These are phyloP conservation scores for Pseudococcus viburni DNA, from an alignment of 2,888 invertebrate genomes.

Conservation along the genomic window DNA sequence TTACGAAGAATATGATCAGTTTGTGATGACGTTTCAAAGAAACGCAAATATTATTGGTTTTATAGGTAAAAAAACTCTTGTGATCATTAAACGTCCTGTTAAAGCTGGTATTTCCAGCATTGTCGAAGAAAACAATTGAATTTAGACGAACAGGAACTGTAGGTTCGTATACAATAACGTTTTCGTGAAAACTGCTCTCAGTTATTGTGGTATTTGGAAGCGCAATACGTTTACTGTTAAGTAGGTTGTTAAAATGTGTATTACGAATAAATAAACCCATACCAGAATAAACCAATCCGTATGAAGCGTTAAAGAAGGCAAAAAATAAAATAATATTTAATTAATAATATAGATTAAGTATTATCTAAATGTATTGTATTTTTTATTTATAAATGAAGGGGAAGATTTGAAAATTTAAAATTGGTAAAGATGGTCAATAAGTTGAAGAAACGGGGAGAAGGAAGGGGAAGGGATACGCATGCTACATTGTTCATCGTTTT, in stretches of 20 bases:
- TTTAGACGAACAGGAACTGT: conserved; percentile 8
- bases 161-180: conserved; percentile 24
- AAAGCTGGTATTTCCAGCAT: background rate
- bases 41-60: conserved; percentile 11
- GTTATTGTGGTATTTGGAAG: background rate
- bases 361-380: too few species aligned
- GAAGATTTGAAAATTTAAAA: too few species aligned
- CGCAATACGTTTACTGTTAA: background rate
- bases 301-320: background rate
- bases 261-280: background rate
- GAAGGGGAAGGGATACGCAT: too few species aligned
- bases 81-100: background rate
- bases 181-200: background rate
- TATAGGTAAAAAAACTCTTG: background rate
- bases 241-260: background rate
- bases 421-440: too few species aligned
- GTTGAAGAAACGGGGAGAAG: too few species aligned
- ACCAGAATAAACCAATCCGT: background rate
- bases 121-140: conserved; percentile 14
- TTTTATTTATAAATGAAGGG: too few species aligned
- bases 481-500: too few species aligned
- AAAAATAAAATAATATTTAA: background rate
- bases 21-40: background rate
- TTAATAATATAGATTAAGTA: background rate
- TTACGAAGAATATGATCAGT: conserved; percentile 3